Evolutionary conservation across 1,140 invertebrate genomes (phyloP).

Genomic region (Venustaconcha ellipsiformis): DNA sequence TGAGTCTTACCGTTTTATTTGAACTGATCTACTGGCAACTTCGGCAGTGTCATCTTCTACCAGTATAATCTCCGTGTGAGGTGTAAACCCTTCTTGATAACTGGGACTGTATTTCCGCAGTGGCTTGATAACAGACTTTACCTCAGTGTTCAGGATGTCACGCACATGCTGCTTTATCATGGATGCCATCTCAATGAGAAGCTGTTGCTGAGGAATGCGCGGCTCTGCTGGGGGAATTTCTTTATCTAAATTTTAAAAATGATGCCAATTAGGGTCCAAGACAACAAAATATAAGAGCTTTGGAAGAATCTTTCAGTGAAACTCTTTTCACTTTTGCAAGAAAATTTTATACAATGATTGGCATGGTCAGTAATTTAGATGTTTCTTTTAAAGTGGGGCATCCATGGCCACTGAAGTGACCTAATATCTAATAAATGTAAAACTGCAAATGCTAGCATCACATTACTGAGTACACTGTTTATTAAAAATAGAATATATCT

Average conservation of each 20-base stretch:
- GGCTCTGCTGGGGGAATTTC: slow-evolving; percentile 49
- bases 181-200: slow-evolving; percentile 65
- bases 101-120: slow-evolving; percentile 57
- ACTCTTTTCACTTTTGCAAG: too few relatives aligned
- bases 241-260: slow-evolving; percentile 33
- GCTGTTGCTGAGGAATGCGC: slow-evolving; percentile 62
- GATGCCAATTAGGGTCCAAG: too few relatives aligned
- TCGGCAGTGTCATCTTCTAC: slow-evolving; percentile 57
- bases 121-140: slow-evolving; percentile 60
- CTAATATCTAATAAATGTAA: too few relatives aligned
- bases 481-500: too few relatives aligned
- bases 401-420: too few relatives aligned
- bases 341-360: too few relatives aligned
- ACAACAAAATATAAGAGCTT: too few relatives aligned
- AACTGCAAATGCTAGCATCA: too few relatives aligned
- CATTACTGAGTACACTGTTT: too few relatives aligned
- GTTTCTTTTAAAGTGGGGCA: too few relatives aligned
- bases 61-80: slow-evolving; percentile 65
- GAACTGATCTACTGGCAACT: slow-evolving; percentile 31
- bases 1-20: slow-evolving; percentile 40
- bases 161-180: slow-evolving; percentile 63
- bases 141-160: slow-evolving; percentile 57
- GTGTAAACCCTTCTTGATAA: slow-evolving; percentile 34
- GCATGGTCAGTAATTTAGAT: too few relatives aligned
- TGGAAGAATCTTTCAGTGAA: too few relatives aligned